These are phyloP conservation scores for Zaprionus ornatus DNA, from an alignment of 1,140 invertebrate species.

Conservation along the genomic window DNA sequence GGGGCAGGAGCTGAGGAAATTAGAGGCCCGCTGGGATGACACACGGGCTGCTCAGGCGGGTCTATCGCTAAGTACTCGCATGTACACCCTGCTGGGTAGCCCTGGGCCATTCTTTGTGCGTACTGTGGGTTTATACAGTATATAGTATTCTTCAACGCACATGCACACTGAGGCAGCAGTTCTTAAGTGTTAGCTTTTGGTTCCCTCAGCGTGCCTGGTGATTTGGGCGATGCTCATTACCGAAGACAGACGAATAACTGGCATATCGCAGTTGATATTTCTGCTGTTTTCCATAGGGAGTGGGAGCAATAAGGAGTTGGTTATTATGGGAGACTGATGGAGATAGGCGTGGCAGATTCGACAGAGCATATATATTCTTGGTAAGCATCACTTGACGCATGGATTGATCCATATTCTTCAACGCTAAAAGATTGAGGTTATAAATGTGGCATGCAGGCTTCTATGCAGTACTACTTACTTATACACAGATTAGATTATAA, in stretches of 20 bases:
- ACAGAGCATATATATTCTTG: too few relatives aligned
- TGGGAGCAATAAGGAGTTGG: not conserved
- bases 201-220: constrained; percentile 34
- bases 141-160: not conserved
- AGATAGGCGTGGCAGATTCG: too few relatives aligned
- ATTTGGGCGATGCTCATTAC: constrained; percentile 55
- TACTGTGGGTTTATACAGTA: not conserved
- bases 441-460: too few relatives aligned
- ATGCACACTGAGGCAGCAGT: constrained; percentile 10
- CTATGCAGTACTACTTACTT: too few relatives aligned
- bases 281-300: not conserved
- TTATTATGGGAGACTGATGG: too few relatives aligned
- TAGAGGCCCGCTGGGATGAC: constrained; percentile 56
- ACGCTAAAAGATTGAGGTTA: too few relatives aligned
- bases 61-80: not conserved
- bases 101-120: constrained; percentile 52
- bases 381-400: too few relatives aligned
- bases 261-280: not conserved
- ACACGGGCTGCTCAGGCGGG: not conserved
- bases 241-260: constrained; percentile 11
- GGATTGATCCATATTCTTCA: too few relatives aligned
- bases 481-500: too few relatives aligned
- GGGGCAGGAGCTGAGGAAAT: constrained; percentile 39
- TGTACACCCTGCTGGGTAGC: constrained; percentile 21
- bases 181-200: constrained; percentile 53